These are phyloP conservation scores for Neomorphus geoffroyi DNA, from an alignment of 2,797 vertebrate species.

Conservation along the genomic window DNA sequence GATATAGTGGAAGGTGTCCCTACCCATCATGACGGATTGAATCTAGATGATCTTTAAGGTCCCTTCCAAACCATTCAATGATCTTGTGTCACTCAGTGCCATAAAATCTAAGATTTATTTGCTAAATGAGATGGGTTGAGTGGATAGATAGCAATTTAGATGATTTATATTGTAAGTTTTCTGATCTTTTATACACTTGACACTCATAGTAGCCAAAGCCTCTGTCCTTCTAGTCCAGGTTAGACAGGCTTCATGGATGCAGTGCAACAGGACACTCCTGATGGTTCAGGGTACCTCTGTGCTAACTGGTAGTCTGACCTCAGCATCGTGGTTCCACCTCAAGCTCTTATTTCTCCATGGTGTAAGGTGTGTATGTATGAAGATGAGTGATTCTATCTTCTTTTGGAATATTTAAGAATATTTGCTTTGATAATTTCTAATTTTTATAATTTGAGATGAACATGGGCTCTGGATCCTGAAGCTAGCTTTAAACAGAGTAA, in stretches of 20 bases:
- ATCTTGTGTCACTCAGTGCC: too few relatives aligned
- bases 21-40: too few relatives aligned
- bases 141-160: not conserved
- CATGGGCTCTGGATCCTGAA: not conserved
- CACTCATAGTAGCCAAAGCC: not conserved
- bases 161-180: too few relatives aligned
- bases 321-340: not conserved
- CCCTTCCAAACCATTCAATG: too few relatives aligned
- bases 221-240: not conserved
- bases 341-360: not conserved
- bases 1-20: too few relatives aligned
- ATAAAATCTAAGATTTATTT: not conserved
- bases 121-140: not conserved
- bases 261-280: not conserved
- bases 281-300: accelerated
- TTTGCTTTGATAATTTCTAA: too few relatives aligned
- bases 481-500: not conserved
- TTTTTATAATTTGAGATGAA: not conserved
- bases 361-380: not conserved
- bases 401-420: not conserved
- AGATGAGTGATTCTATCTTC: not conserved
- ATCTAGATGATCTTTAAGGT: too few relatives aligned
- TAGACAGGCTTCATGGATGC: not conserved
- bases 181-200: too few relatives aligned
- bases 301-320: not conserved